Percentiles rank a stretch among this genome's conserved stretches.
Evolutionary conservation across 1,140 invertebrate genomes (phyloP).

Genomic region (Odontomachus brunneus): DNA sequence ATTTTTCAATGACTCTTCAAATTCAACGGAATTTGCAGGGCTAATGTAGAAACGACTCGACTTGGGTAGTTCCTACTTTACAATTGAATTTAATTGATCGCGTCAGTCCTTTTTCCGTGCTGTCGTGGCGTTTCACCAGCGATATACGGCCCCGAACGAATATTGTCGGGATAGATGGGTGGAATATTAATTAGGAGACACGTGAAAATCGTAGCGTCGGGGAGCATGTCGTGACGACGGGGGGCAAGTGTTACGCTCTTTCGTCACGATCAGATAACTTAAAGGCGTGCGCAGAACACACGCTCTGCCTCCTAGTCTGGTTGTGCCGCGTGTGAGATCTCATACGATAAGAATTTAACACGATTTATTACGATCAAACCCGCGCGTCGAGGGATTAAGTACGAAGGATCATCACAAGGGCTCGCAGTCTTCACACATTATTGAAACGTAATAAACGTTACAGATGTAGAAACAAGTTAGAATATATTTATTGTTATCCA

Average conservation of each 20-base stretch:
- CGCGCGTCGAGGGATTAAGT: not conserved
- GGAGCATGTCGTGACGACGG: constrained; percentile 53
- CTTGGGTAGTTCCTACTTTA: constrained; percentile 51
- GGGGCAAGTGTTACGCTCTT: constrained; percentile 35
- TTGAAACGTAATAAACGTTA: not conserved
- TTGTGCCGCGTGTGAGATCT: constrained; percentile 30
- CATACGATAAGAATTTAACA: constrained; percentile 33
- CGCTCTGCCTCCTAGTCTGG: constrained; percentile 12
- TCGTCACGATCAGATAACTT: constrained; percentile 58
- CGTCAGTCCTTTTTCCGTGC: constrained; percentile 70
- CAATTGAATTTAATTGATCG: constrained; percentile 66
- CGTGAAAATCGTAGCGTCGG: constrained; percentile 57
- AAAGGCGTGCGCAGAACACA: constrained; percentile 30
- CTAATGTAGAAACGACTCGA: too few species aligned
- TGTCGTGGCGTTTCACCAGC: constrained; percentile 67
- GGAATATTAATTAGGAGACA: constrained; percentile 77
- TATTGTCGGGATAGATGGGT: constrained; percentile 70
- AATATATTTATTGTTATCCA: not conserved
- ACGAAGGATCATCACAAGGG: not conserved
- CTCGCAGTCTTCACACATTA: not conserved
- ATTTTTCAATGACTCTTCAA: too few species aligned
- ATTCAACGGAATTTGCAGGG: too few species aligned
- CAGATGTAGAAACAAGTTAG: not conserved
- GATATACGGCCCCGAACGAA: constrained; percentile 53
- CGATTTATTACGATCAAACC: constrained; percentile 16